Evolutionary conservation across 2,888 invertebrate genomes (phyloP), one percentile per base, ranked within the genome.

Genomic region (Agrotis clavis): DNA sequence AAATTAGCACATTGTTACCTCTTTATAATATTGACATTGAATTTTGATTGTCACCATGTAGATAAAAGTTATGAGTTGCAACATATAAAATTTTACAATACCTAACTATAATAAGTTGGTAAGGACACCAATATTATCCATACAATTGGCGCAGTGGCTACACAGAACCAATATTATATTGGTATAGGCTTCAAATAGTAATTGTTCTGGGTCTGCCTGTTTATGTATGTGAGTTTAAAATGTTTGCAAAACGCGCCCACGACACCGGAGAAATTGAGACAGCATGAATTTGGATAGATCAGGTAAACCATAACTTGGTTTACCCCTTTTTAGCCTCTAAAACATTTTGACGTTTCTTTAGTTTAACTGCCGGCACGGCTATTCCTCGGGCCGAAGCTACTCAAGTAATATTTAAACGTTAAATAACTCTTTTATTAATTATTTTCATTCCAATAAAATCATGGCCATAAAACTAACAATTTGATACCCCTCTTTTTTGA

Each of bases 1-100:
- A 13, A 66, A 47, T 67, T 78, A 54, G 19, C 72, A 65, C 77
- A 47, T 66, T 2, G 4, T 65, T 57, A 68, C 48, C 18, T 16
- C 6, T 16, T 7, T 25, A 25, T 47, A 16, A 41, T 41, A 21
- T 18, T 53, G 66, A 63, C 66, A 54, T 77, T 74, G 77, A 19
- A 45, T 25, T 25, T 41, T 41, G 47, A 9, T 67, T 75, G 51
- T 48, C 57, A 51, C 51, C 18, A 7, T 53, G 7, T 18, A n/a
- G 16, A 47, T 25, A n/a, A 56, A 25, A 25, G 19, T 48, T 11
- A 25, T 14, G 9, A 47, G 1, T 61, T 71, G 19, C n/a, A 16
- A 19, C 2, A 45, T 30, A 18, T 1, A 45, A 30, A 16, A 16
- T 57, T 66, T 57, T 25, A 47, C 57, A 41, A 41, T 18, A 41